Conservation (phyloP, 2,113 vertebrate genomes). For the Cathartes aura region DNA sequence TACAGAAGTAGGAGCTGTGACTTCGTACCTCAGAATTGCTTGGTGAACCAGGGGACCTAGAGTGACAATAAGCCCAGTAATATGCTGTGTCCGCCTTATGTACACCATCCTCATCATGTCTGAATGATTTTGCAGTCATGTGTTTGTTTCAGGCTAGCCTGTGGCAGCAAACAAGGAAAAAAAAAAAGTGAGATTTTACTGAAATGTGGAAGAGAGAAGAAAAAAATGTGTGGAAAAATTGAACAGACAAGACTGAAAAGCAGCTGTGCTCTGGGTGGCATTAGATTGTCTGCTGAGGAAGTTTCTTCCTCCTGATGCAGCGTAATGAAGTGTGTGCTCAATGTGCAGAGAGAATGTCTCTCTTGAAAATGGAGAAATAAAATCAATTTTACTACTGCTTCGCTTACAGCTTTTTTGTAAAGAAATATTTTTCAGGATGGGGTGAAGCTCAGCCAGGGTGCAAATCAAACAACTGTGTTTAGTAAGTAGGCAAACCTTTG, state of each 20-base stretch:
- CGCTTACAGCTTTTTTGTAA: background rate
- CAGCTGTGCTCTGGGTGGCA: background rate
- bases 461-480: background rate
- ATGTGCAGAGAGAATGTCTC: background rate
- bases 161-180: background rate
- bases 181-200: background rate
- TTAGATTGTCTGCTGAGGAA: background rate
- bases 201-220: constrained; percentile 2
- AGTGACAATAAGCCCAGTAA: background rate
- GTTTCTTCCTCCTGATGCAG: background rate
- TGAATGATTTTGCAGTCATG: background rate
- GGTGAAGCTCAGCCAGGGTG: background rate
- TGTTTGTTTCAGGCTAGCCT: background rate
- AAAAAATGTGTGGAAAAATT: background rate
- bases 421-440: background rate
- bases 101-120: fast-evolving
- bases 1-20: background rate
- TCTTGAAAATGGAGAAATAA: background rate
- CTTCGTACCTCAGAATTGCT: background rate
- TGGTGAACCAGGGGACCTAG: background rate
- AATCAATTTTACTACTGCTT: background rate
- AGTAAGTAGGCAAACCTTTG: background rate
- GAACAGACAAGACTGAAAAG: constrained; percentile 7
- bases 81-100: fast-evolving
- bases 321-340: background rate